phyloP scores from a whole-genome alignment of 2,113 vertebrate species.

The Psittacula cyanocephala region DNA sequence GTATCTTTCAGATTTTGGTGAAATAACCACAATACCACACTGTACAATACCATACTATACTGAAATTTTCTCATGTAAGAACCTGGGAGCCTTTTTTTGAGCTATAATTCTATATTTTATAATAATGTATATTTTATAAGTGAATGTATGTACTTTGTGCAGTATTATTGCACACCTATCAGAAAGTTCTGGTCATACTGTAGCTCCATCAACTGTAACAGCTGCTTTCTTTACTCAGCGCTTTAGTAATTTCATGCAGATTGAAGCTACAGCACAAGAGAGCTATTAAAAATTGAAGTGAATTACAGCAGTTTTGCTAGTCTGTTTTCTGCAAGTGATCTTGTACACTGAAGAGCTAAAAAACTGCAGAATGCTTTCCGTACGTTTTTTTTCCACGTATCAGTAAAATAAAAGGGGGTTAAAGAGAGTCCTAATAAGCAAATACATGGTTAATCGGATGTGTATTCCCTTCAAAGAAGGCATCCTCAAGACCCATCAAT shows the following conservation, averaged over 20 bases:
- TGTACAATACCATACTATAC: background rate
- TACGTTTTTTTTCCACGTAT: background rate
- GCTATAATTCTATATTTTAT: background rate
- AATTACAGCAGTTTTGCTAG: background rate
- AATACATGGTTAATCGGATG: background rate
- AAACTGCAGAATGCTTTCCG: background rate
- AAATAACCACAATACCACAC: background rate
- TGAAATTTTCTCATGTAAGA: background rate
- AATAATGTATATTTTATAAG: background rate
- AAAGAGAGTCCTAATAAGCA: background rate
- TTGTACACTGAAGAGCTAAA: background rate
- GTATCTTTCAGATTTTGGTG: background rate
- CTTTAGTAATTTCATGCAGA: background rate
- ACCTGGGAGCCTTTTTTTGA: background rate
- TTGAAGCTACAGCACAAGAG: background rate
- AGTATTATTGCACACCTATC: background rate
- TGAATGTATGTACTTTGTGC: background rate
- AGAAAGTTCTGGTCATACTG: background rate
- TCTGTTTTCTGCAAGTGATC: background rate
- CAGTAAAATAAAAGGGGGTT: background rate
- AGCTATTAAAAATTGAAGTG: background rate
- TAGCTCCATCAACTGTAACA: background rate
- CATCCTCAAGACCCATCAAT: constrained; percentile 1
- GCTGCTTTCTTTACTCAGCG: background rate
- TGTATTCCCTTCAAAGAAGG: background rate